Evolutionary conservation across 2,797 vertebrate genomes (phyloP).

Genomic region (Falco concolor): DNA sequence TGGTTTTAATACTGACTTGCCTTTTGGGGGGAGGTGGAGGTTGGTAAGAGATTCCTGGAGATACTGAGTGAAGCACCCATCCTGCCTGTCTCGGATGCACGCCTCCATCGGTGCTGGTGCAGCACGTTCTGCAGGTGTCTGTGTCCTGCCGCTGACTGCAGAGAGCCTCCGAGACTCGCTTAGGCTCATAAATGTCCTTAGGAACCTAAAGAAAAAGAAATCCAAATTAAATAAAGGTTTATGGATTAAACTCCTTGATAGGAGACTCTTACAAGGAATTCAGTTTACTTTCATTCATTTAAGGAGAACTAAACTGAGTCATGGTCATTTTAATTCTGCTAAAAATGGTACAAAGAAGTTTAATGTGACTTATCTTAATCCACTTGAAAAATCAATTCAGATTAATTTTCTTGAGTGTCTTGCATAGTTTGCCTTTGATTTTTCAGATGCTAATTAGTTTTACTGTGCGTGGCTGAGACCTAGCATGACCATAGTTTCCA

Average conservation of each 20-base stretch:
- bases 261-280: neutral
- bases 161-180: neutral
- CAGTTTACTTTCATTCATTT: neutral
- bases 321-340: neutral
- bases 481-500: neutral
- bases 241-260: neutral
- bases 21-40: neutral
- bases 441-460: constrained; percentile 5
- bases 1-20: neutral
- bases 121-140: rapidly evolving
- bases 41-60: neutral
- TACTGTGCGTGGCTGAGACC: neutral
- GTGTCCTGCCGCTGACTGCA: neutral
- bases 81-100: neutral
- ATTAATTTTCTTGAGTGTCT: constrained; percentile 38
- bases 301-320: neutral
- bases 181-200: neutral
- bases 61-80: neutral
- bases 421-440: constrained; percentile 24
- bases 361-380: constrained; percentile 19
- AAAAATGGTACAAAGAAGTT: neutral
- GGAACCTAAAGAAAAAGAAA: neutral
- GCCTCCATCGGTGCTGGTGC: neutral
- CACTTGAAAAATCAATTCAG: constrained; percentile 46
- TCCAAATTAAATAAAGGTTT: constrained; percentile 7